These are phyloP conservation scores for Sinotaia quadrata DNA, from an alignment of 2,888 invertebrate genomes.

Conservation along the genomic window DNA sequence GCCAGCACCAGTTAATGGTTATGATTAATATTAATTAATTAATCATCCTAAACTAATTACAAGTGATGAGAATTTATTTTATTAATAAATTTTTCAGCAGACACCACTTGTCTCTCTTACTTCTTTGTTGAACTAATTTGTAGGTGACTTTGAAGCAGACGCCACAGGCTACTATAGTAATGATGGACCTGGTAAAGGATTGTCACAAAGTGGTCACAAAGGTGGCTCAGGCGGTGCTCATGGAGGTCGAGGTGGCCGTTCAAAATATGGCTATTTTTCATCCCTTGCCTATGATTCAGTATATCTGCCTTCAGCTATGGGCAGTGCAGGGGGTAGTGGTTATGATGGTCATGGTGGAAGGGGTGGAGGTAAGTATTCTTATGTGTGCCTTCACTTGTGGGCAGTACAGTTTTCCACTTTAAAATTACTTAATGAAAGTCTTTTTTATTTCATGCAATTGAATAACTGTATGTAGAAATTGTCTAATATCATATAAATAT, in stretches of 20 bases:
- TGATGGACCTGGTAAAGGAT: slow-evolving; percentile 49
- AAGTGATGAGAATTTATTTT: too few relatives aligned
- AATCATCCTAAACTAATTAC: too few relatives aligned
- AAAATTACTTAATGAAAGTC: too few relatives aligned
- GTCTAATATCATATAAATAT: too few relatives aligned
- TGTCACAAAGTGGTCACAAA: slow-evolving; percentile 33
- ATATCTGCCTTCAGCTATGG: slow-evolving; percentile 44
- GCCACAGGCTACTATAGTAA: slow-evolving; percentile 47
- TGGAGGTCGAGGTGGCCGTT: slow-evolving; percentile 57
- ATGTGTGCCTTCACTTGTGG: background rate
- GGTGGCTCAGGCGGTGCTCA: slow-evolving; percentile 56
- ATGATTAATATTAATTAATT: too few relatives aligned
- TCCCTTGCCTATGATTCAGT: slow-evolving; percentile 53
- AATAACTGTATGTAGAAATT: too few relatives aligned
- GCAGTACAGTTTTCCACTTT: too few relatives aligned
- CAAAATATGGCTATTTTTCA: slow-evolving; percentile 47
- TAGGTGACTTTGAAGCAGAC: slow-evolving; percentile 60
- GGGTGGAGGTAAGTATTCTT: slow-evolving; percentile 50
- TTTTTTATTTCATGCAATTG: too few relatives aligned
- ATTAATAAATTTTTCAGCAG: too few relatives aligned
- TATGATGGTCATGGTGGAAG: slow-evolving; percentile 43
- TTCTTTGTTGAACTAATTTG: too few relatives aligned
- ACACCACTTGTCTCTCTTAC: too few relatives aligned
- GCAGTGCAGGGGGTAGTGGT: slow-evolving; percentile 56
- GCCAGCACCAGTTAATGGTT: too few relatives aligned